phyloP scores from a whole-genome alignment of 2,797 vertebrate genomes.

The Pantherophis vulpinus region DNA sequence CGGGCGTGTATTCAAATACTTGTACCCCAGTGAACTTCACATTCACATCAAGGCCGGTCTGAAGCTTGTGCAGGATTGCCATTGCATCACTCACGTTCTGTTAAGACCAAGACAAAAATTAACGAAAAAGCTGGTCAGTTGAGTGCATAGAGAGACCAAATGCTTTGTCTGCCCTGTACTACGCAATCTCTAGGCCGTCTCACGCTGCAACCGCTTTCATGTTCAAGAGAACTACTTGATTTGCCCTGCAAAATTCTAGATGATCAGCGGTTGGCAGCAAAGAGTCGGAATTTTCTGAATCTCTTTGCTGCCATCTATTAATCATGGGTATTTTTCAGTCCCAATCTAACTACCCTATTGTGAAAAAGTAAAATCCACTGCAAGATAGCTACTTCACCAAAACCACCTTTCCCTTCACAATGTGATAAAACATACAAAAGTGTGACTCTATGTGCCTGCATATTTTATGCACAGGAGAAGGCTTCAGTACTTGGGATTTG shows the following conservation, averaged over 20 bases:
- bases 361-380: not conserved
- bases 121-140: not conserved
- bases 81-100: slow-evolving; percentile 99
- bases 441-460: no score
- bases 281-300: not conserved
- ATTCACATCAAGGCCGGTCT: slow-evolving; percentile 97
- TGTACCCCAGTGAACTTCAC: slow-evolving; percentile 96
- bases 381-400: not conserved
- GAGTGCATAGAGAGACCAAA: not conserved
- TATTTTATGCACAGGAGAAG: not conserved
- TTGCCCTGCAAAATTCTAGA: not conserved
- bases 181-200: not conserved
- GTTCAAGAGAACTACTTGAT: not conserved
- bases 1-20: slow-evolving; percentile 97
- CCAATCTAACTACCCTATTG: not conserved
- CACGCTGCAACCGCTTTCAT: not conserved
- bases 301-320: not conserved
- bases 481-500: not conserved
- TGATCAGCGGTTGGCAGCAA: not conserved
- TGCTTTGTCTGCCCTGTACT: not conserved
- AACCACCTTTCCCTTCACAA: not conserved
- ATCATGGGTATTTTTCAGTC: not conserved
- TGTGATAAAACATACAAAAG: no score
- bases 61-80: slow-evolving; percentile 95
- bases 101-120: slow-evolving; percentile 19